These are phyloP conservation scores for Rhinella marina DNA, from an alignment of 2,797 vertebrate species.

Conservation along the genomic window DNA sequence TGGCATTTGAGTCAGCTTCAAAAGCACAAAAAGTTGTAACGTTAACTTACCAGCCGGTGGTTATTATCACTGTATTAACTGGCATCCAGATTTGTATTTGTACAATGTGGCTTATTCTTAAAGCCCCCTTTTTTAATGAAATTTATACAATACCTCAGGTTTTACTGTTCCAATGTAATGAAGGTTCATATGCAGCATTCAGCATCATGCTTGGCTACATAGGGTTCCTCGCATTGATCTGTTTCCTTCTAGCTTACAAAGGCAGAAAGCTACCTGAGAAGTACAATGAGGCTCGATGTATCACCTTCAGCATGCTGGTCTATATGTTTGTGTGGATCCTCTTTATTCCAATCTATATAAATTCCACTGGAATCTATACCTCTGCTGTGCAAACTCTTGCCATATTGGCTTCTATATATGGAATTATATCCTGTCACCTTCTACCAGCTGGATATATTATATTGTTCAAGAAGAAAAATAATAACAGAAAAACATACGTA, in stretches of 20 bases:
- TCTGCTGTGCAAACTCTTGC: constrained; percentile 71
- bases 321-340: constrained; percentile 76
- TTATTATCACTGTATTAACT: constrained; percentile 64
- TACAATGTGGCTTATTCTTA: constrained; percentile 66
- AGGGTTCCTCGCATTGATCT: constrained; percentile 68
- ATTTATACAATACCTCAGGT: not conserved
- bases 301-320: constrained; percentile 77
- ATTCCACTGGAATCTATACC: constrained; percentile 53
- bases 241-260: constrained; percentile 73
- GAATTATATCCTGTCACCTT: constrained; percentile 75
- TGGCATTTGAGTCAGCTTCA: constrained; percentile 68
- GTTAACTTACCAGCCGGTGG: constrained; percentile 66
- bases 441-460: constrained; percentile 31
- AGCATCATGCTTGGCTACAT: constrained; percentile 72
- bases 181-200: constrained; percentile 68
- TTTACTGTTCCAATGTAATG: constrained; percentile 65
- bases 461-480: not conserved
- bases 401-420: constrained; percentile 74
- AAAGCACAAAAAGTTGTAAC: constrained; percentile 48
- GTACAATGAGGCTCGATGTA: constrained; percentile 62
- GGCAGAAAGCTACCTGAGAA: constrained; percentile 66
- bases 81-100: constrained; percentile 69
- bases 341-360: constrained; percentile 73
- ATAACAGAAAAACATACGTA: not conserved
- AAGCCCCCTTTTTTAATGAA: too few relatives aligned